These are phyloP conservation scores for Leucophora obtusa DNA, from an alignment of 2,888 invertebrate species.

Conservation along the genomic window DNA sequence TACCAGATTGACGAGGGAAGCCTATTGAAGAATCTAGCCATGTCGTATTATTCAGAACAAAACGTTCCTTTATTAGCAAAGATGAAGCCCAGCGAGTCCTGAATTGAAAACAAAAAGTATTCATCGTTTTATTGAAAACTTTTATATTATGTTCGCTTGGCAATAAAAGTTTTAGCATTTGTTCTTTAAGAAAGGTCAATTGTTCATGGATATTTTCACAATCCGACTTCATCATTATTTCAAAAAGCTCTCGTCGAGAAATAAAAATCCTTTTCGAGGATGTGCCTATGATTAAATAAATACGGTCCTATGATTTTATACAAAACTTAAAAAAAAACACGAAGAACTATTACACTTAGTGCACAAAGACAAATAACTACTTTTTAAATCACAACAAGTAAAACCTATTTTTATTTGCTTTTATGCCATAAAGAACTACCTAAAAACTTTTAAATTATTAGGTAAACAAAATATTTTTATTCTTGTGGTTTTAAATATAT, in stretches of 20 bases:
- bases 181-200: slow-evolving; percentile 29
- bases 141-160: no score
- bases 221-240: slow-evolving; percentile 29
- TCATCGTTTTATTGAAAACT: no score
- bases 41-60: slow-evolving; percentile 13
- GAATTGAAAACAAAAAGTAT: no score
- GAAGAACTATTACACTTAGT: slow-evolving; percentile 19
- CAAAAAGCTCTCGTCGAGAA: slow-evolving; percentile 20
- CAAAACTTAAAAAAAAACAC: slow-evolving; percentile 18
- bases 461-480: no score
- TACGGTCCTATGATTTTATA: slow-evolving; percentile 26
- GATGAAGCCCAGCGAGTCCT: slow-evolving; percentile 1
- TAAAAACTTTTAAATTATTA: no score
- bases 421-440: no score
- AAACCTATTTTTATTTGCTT: no score
- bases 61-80: slow-evolving; percentile 17
- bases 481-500: no score
- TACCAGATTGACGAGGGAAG: not conserved
- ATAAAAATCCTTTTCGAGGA: slow-evolving; percentile 27
- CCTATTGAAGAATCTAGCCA: not conserved
- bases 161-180: no score
- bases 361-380: slow-evolving; percentile 25
- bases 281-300: slow-evolving; percentile 28
- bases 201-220: slow-evolving; percentile 23
- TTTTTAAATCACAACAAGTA: no score